Conservation (phyloP, 2,113 vertebrate species). For the Pavo muticus region DNA sequence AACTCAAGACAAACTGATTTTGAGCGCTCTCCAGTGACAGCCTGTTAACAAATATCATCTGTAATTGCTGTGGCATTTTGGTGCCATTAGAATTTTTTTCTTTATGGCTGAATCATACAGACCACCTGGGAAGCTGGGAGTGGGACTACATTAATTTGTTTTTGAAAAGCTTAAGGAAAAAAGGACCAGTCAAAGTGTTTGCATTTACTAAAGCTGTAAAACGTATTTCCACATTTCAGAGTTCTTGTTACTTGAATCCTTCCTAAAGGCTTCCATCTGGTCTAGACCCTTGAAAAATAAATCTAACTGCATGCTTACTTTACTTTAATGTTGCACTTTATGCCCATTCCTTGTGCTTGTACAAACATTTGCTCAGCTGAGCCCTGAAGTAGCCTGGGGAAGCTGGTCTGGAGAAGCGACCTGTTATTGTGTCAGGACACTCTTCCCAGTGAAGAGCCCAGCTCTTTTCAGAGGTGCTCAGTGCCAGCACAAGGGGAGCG, state of each 20-base stretch:
- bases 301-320: neutral
- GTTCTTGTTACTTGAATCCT: neutral
- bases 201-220: neutral
- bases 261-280: neutral
- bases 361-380: neutral
- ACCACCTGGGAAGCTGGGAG: neutral
- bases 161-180: neutral
- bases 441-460: neutral
- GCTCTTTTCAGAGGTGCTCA: neutral
- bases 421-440: fast-evolving
- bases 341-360: neutral
- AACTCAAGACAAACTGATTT: conserved; percentile 54
- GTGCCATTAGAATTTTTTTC: neutral
- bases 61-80: conserved; percentile 1
- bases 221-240: neutral
- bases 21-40: conserved; percentile 34
- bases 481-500: neutral
- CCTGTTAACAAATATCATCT: conserved; percentile 51
- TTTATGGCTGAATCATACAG: neutral
- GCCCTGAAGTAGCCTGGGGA: neutral
- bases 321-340: neutral
- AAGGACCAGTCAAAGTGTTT: neutral
- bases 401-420: neutral
- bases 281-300: neutral
- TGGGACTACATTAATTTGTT: neutral